Conservation (phyloP, 2,113 vertebrate species). For the Plotosus lineatus region DNA sequence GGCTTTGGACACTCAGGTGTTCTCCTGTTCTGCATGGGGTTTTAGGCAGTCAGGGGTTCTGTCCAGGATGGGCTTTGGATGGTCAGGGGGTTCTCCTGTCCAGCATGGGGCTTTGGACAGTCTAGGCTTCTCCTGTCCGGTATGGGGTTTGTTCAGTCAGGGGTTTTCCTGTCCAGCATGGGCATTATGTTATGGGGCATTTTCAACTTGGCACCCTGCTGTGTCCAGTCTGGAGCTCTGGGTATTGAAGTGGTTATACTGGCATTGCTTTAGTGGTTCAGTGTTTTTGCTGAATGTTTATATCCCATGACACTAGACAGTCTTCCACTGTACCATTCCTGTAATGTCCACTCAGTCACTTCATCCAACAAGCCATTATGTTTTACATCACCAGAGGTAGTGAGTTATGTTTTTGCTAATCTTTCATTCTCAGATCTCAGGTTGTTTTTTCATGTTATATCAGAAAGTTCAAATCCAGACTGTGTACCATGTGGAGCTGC, state of each 20-base stretch:
- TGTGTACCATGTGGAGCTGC: slow-evolving; percentile 69
- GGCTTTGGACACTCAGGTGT: no score
- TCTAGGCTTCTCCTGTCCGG: neutral
- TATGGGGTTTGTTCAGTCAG: neutral
- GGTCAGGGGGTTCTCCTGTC: no score
- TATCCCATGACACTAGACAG: neutral
- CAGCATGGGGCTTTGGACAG: no score
- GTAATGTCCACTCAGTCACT: neutral
- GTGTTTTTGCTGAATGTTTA: neutral
- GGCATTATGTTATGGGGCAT: no score
- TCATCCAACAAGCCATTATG: neutral
- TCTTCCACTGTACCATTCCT: neutral
- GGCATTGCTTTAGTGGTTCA: neutral
- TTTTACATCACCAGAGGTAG: neutral
- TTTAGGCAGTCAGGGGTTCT: no score
- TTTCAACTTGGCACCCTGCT: no score
- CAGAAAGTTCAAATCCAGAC: slow-evolving; percentile 69
- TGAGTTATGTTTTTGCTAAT: neutral
- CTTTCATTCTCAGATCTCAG: neutral
- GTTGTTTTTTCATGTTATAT: slow-evolving; percentile 14
- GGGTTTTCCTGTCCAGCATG: neutral
- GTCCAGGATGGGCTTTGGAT: no score
- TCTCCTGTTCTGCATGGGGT: no score
- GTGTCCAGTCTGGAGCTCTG: neutral
- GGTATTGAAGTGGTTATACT: neutral